These are phyloP conservation scores for Tenthredo mesomela DNA, from an alignment of 2,888 invertebrate species.

Conservation along the genomic window DNA sequence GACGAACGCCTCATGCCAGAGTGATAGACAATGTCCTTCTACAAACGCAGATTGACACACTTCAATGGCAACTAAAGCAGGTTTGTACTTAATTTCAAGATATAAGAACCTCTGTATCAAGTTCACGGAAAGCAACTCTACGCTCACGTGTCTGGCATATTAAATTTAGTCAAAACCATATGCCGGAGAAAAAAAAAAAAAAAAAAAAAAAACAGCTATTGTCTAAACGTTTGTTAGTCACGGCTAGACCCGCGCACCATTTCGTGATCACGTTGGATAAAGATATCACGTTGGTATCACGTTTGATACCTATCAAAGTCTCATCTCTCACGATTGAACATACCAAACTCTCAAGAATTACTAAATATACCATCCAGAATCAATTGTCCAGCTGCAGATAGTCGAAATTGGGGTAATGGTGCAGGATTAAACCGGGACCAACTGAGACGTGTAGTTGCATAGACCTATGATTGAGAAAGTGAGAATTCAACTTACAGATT, in stretches of 20 bases:
- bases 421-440: background rate
- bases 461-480: background rate
- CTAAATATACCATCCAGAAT: background rate
- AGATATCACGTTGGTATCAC: too few species aligned
- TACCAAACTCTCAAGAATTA: background rate
- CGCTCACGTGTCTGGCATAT: conserved; percentile 29
- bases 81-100: conserved; percentile 75
- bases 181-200: too few species aligned
- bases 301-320: background rate
- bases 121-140: conserved; percentile 57
- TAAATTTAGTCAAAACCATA: conserved; percentile 2
- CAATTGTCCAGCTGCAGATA: background rate
- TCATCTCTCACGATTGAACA: background rate
- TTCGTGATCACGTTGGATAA: background rate
- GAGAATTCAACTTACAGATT: background rate
- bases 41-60: conserved; percentile 85
- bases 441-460: too few species aligned
- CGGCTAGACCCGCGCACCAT: background rate
- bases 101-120: conserved; percentile 53
- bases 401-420: background rate
- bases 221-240: background rate
- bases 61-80: conserved; percentile 88
- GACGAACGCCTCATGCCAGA: conserved; percentile 75
- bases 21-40: conserved; percentile 82
- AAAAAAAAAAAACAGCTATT: too few species aligned